A percentile compares a stretch with the other conserved stretches of the same genome.
These are phyloP conservation scores for Solenodon paradoxus DNA, from an alignment of 2,113 vertebrate species.

Conservation along the genomic window DNA sequence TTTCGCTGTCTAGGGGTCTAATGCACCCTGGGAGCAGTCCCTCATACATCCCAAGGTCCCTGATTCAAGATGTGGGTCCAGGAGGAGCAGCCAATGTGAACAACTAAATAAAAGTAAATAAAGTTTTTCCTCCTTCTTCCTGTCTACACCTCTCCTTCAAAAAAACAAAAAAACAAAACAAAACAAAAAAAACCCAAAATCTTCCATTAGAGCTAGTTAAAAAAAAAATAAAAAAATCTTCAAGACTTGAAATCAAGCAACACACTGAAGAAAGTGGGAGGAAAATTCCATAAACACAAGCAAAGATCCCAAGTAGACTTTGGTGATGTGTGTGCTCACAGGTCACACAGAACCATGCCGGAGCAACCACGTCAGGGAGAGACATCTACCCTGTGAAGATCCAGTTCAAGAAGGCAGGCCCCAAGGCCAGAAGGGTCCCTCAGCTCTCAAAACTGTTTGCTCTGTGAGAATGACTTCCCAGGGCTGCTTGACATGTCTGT, in stretches of 20 bases:
- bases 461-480: background rate
- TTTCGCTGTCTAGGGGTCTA: too few relatives aligned
- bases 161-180: too few relatives aligned
- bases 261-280: background rate
- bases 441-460: background rate
- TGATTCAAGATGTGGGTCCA: too few relatives aligned
- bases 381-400: background rate
- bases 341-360: too few relatives aligned
- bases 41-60: too few relatives aligned
- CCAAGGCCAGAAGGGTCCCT: rapidly evolving
- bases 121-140: too few relatives aligned
- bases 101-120: too few relatives aligned
- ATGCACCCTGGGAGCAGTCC: too few relatives aligned
- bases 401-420: rapidly evolving
- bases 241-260: background rate
- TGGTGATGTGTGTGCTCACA: background rate
- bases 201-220: background rate
- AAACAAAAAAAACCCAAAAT: too few relatives aligned
- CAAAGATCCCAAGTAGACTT: background rate
- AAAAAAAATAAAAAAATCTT: background rate
- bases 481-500: rapidly evolving
- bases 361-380: background rate
- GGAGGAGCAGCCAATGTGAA: too few relatives aligned
- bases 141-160: too few relatives aligned
- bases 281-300: background rate